phyloP scores from a whole-genome alignment of 2,797 vertebrate genomes.

The Mormyrus proboscirostris region DNA sequence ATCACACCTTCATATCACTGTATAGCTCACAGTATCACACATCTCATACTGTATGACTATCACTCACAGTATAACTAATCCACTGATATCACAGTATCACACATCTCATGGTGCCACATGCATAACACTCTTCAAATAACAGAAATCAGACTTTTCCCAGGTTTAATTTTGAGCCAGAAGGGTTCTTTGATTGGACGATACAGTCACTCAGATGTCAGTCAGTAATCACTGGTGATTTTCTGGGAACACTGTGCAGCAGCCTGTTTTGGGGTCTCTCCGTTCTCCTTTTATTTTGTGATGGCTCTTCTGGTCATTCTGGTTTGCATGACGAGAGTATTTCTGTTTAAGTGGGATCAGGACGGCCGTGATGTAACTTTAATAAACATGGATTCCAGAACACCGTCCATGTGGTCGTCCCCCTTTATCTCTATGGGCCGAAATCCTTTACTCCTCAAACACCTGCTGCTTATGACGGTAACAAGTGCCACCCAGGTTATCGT shows the following conservation, averaged over 20 bases:
- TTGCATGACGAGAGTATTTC: background rate
- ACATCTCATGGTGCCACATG: background rate
- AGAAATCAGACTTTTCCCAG: background rate
- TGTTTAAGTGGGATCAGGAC: background rate
- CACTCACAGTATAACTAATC: background rate
- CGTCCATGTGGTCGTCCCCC: background rate
- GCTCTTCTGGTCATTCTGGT: background rate
- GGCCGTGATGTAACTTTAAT: background rate
- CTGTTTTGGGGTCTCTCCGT: background rate
- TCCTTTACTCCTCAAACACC: background rate
- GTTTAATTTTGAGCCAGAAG: background rate
- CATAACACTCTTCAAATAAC: background rate
- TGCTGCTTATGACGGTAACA: background rate
- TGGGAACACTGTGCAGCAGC: background rate
- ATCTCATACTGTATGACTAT: background rate
- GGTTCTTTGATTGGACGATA: background rate
- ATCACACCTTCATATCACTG: background rate
- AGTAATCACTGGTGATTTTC: background rate
- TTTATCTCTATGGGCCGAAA: background rate
- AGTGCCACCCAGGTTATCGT: background rate
- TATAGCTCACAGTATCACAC: background rate
- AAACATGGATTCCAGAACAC: background rate
- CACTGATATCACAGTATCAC: background rate
- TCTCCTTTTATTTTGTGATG: background rate
- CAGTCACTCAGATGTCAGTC: background rate